Base-by-base conservation (phyloP, 2,888 invertebrate genomes). In the Drosophila percnosoma region DNA sequence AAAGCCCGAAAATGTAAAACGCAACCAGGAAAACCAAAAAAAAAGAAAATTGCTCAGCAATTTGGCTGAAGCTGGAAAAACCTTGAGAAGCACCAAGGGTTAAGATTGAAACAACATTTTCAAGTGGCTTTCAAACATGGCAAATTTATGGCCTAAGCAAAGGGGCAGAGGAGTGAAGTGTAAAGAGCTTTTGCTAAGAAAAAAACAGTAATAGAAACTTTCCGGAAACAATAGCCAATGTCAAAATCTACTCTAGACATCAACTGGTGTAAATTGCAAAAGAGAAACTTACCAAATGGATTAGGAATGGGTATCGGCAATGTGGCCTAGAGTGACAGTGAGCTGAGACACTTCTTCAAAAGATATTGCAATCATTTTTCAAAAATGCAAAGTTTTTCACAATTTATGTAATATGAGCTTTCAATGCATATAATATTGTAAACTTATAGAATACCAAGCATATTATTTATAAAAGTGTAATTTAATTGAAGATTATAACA, bases 31-130 rank as follows among this genome's bases (percentile, higher is more conserved):
- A 78, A 73, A 59, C 51, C 33, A 27, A 27, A 64, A 78, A 27
- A 64, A 78, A 80, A 48, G 80, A 77, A 78, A 78, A 80, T 80
- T 77, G 67, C 81, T 59, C 34, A 49, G 72, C 77, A 76, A 78
- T 80, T 80, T 66, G 36, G 24, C 7, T 27, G 38, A n/a, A 52
- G 76, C 21, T 66, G 45, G 24, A 54, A 49, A 71, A 65, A 80
- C 61, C 62, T 76, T 71, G 80, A 53, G 45, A 53, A 76, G 53
- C 66, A 72, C 60, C 63, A 70, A 74, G 49, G 74, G 61, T 57
- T 61, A 63, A 24, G 27, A 3, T 34, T 34, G 55, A 15, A 21
- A 21, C 38, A 69, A 68, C 15, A 36, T 10, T 31, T 31, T 34
- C 52, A 24, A 2, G n/a, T 31, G 51, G 2, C 51, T 36, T 24